Evolutionary conservation across 2,113 vertebrate genomes (phyloP).

Genomic region (Coregonus clupeaformis): DNA sequence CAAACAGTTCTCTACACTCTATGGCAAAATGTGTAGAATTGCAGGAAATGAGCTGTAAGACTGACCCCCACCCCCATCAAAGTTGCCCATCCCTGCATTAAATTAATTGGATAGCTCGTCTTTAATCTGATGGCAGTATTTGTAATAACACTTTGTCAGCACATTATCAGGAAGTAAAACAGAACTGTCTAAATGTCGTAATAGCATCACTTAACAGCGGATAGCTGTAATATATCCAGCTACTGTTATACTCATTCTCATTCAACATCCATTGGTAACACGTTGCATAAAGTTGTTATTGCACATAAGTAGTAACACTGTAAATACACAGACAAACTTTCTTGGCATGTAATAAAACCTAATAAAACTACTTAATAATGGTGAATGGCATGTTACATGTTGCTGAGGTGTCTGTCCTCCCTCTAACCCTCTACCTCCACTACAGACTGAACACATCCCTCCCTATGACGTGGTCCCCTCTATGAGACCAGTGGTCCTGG

Average conservation of each 20-base stretch:
- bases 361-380: no score
- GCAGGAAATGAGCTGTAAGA: no score
- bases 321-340: not conserved
- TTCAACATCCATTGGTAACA: no score
- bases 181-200: not conserved
- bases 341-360: no score
- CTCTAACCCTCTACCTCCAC: not conserved
- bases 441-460: constrained; percentile 91
- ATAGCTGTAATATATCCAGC: not conserved
- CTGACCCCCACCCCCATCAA: no score
- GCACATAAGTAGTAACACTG: not conserved
- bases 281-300: no score
- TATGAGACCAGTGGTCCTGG: constrained; percentile 95
- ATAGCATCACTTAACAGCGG: not conserved
- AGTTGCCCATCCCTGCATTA: constrained; percentile 3
- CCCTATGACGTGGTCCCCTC: constrained; percentile 98
- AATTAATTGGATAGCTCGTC: constrained; percentile 14
- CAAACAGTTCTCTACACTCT: no score
- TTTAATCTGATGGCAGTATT: not conserved
- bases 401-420: not conserved
- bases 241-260: no score
- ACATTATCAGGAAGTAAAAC: not conserved
- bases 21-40: no score
- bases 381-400: not conserved
- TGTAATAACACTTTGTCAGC: not conserved